Percentiles rank a stretch among this genome's conserved stretches.
phyloP scores from a whole-genome alignment of 2,113 vertebrate genomes.

The Mus spicilegus region DNA sequence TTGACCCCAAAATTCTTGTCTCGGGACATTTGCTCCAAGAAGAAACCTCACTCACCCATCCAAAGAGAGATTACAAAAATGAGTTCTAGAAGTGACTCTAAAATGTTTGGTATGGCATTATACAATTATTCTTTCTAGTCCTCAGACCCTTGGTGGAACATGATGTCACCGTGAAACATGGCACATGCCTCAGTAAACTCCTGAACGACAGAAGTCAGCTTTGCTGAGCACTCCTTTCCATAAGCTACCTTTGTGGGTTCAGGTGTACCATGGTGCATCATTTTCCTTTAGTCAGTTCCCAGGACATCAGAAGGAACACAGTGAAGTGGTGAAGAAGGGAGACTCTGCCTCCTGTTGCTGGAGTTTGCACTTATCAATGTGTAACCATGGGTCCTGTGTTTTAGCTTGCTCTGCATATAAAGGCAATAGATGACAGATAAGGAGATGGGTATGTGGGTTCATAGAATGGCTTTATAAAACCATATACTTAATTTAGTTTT shows the following conservation, averaged over 20 bases:
- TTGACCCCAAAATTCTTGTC: neutral
- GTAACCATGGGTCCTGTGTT: neutral
- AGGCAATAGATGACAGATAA: neutral
- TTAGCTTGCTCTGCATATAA: constrained; percentile 5
- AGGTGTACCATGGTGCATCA: too few species aligned
- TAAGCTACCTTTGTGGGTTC: neutral
- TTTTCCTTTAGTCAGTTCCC: neutral
- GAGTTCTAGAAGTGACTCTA: neutral
- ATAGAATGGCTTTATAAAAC: neutral
- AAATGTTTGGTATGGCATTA: neutral
- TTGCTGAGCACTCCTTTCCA: neutral
- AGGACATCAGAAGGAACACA: neutral
- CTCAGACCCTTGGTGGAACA: neutral
- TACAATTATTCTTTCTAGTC: neutral
- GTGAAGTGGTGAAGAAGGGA: neutral
- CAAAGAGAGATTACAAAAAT: constrained; percentile 19
- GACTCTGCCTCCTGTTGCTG: neutral
- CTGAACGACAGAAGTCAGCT: neutral
- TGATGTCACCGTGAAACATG: neutral
- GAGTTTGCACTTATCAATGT: neutral
- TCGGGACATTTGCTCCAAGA: neutral
- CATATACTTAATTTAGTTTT: neutral
- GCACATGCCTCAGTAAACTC: neutral
- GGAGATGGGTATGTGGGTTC: neutral
- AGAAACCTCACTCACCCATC: neutral